Base-by-base conservation (phyloP, 2,797 vertebrate species). In the Urosaurus nigricauda region DNA sequence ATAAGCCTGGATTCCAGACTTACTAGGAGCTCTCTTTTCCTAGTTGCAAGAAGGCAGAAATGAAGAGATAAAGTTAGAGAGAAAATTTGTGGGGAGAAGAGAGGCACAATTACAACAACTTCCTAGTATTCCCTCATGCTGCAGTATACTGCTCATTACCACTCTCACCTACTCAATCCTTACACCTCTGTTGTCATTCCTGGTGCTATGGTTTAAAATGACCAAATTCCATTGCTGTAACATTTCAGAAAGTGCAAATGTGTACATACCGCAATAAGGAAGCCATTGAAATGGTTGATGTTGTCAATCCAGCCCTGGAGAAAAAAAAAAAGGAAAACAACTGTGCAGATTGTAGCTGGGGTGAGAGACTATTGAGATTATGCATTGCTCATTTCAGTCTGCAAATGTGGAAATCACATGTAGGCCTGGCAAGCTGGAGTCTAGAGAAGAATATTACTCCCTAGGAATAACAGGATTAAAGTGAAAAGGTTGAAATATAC, bases 281-380 rank as follows among this genome's bases (percentile, higher is more conserved):
- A 93, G 37, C 98, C 98, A 2, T 97, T 98, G 12, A 98, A 98
- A 88, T 98, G 98, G 0, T 99, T 99, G 95, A 98, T 94, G 96
- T 98, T 99, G 96, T 99, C 99, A 78, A 99, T 98, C 99, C 99
- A 99, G 35, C 98, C 99, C 99, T 99, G 94, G 79, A 92, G 87
- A 63, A 73, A 90, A 58, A 74, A 19, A 77, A 2, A 65, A 82
- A 75, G 85, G 40, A 87, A 81, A 21, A 35, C 79, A 94, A 70
- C 21, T 32, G 32, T 84, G 9, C 63, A 81, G 37, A 84, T 68
- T 68, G 5, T 29, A 8, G 51, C 2, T 32, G 17, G 16, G 17
- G 58, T 60, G 58, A 5, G 53, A 17, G 3, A 2, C 47, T 35
- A 2, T 92, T 83, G 79, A 89, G 35, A 5, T 17, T 19, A 35